Evolutionary conservation across 1,140 invertebrate species (phyloP).

Genomic region (Physella acuta): DNA sequence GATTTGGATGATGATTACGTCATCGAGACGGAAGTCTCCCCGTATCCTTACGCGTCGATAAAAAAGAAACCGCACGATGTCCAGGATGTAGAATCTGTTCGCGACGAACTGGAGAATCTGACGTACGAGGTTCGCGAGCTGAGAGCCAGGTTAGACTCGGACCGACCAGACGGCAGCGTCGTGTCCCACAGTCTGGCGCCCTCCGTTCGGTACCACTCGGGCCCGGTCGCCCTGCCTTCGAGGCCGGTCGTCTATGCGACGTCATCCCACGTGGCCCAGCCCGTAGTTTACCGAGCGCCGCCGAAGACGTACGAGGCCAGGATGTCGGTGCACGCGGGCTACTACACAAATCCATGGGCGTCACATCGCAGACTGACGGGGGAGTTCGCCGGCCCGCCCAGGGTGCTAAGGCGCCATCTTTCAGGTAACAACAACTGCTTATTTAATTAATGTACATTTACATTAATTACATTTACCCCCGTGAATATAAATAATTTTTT

Average conservation of each 20-base stretch:
- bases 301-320: background rate
- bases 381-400: background rate
- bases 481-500: too few species aligned
- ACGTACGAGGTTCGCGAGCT: background rate
- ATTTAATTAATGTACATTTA: too few species aligned
- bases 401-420: background rate
- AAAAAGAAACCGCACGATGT: background rate
- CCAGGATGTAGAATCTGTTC: background rate
- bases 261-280: background rate
- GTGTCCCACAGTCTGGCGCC: background rate
- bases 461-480: too few species aligned
- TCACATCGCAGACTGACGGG: conserved; percentile 10
- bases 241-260: background rate
- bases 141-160: background rate
- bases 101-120: background rate
- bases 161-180: background rate
- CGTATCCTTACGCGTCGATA: background rate
- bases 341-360: background rate
- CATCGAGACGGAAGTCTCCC: conserved; percentile 4
- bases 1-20: background rate
- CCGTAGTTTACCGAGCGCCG: background rate
- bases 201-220: background rate
- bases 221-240: background rate
- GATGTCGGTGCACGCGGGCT: background rate
- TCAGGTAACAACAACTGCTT: too few species aligned